A percentile compares a stretch with the other conserved stretches of the same genome.
Evolutionary conservation across 2,888 invertebrate genomes (phyloP).

Genomic region (Octonoba sinensis): DNA sequence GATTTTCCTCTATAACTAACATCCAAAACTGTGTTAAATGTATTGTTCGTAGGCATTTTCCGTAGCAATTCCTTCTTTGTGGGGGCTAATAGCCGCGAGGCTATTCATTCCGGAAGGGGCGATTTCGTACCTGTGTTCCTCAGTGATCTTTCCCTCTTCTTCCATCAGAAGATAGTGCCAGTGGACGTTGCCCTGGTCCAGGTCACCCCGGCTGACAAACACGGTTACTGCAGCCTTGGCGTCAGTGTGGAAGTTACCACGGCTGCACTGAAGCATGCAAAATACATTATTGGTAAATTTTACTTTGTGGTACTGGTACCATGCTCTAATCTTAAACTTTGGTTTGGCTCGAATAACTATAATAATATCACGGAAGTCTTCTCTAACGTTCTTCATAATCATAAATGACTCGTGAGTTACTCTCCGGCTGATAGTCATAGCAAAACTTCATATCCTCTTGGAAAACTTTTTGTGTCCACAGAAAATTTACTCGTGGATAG

Average conservation of each 20-base stretch:
- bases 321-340: too few species aligned
- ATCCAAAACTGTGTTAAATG: too few species aligned
- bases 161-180: slow-evolving; percentile 85
- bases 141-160: slow-evolving; percentile 91
- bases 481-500: too few species aligned
- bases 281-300: slow-evolving; percentile 85
- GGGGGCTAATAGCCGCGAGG: slow-evolving; percentile 90
- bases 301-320: too few species aligned
- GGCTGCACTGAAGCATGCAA: slow-evolving; percentile 85
- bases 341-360: too few species aligned
- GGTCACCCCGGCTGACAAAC: slow-evolving; percentile 87
- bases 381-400: too few species aligned
- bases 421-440: too few species aligned
- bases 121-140: slow-evolving; percentile 93
- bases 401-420: too few species aligned
- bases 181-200: slow-evolving; percentile 87
- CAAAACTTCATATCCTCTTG: too few species aligned
- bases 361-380: too few species aligned
- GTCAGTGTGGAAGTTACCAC: slow-evolving; percentile 94
- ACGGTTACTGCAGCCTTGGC: slow-evolving; percentile 93
- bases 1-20: too few species aligned
- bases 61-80: slow-evolving; percentile 91
- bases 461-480: too few species aligned
- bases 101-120: slow-evolving; percentile 88
- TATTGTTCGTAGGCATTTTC: slow-evolving; percentile 74